Evolutionary conservation across 2,888 invertebrate genomes (phyloP), one percentile per base, ranked within the genome.

Genomic region (Nemoura dubitans): DNA sequence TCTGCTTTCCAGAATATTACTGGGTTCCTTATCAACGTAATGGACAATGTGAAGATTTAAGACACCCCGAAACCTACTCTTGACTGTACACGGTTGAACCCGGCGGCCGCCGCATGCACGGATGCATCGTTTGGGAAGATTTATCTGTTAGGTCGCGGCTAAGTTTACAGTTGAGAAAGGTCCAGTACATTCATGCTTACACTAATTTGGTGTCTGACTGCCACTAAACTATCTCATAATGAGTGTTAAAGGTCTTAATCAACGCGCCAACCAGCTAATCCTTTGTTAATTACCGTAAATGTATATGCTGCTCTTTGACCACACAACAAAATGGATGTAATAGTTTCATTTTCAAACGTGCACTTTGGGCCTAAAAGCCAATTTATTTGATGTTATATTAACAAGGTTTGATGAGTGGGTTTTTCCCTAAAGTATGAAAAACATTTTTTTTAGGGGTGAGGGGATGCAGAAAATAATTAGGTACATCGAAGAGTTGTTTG

Each of bases 201-300:
- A 84, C 59, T 84, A 84, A 84, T 84, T 84, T 84, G 84, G 28
- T 30, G 84, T 76, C 59, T 59, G 28, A 27, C 26, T 84, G 84
- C 27, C 59, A 84, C 76, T 84, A 84, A 84, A 84, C 84, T 84
- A 84, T 84, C 84, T 84, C 27, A 28, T 84, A 84, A 84, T 84
- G 59, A 43, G 84, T 84, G 84, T 29, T 76, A 76, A 81, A 84
- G 84, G 43, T 84, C 84, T 84, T 84, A 27, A 84, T 84, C 84
- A 84, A 28, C 76, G 27, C n/a, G 84, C n/a, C 81, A 29, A 16
- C 27, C 76, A 84, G 76, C 84, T 76, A 84, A 84, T 84, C 27
- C 81, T 76, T 16, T 27, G 84, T 76, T 84, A 84, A 84, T 84
- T 84, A 26, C 84, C 26, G 76, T 84, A n/a, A 27, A 84, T 43